phyloP scores from a whole-genome alignment of 2,113 vertebrate species.

The Rutilus rutilus region DNA sequence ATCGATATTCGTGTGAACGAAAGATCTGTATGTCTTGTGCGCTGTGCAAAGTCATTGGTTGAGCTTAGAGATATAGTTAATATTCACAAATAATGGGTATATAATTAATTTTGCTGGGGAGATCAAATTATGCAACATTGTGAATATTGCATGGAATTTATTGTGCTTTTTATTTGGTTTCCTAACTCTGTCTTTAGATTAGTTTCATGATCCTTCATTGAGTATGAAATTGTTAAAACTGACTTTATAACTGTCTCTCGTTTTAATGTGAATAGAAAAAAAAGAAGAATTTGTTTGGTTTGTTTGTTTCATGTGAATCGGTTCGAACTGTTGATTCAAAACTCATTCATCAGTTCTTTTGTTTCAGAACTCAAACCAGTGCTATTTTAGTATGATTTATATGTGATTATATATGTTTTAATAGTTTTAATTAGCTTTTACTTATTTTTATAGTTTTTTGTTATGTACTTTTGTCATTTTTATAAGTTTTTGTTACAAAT shows the following conservation, averaged over 20 bases:
- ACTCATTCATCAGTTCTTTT: not conserved
- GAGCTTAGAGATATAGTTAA: not conserved
- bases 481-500: not conserved
- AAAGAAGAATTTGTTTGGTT: not conserved
- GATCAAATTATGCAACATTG: constrained; percentile 31
- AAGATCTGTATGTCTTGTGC: not conserved
- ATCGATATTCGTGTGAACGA: not conserved
- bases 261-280: not conserved
- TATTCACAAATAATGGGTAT: not conserved
- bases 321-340: not conserved
- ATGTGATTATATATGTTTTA: not conserved
- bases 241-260: not conserved
- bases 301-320: not conserved
- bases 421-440: not conserved
- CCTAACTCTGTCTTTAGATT: not conserved
- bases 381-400: not conserved
- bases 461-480: too few relatives aligned
- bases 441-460: not conserved
- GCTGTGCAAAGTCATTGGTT: constrained; percentile 15
- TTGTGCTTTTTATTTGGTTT: not conserved
- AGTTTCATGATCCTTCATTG: not conserved
- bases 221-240: not conserved
- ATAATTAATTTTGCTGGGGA: not conserved
- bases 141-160: not conserved
- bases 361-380: not conserved